Evolutionary conservation across 2,888 invertebrate species (phyloP), one percentile per base, ranked within the genome.

Genomic region (Amphipyra berbera): DNA sequence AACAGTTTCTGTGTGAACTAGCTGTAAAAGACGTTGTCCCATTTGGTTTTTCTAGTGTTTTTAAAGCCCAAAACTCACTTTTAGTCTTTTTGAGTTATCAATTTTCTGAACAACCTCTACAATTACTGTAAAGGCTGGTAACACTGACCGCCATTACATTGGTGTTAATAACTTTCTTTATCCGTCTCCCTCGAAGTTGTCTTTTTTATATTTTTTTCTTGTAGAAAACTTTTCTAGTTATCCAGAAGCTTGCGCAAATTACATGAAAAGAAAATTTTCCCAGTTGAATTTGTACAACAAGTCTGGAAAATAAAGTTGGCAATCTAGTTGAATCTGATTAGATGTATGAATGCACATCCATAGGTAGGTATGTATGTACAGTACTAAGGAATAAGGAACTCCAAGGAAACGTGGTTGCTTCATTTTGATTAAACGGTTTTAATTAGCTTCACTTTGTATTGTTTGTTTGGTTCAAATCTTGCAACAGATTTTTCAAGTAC

Each of bases 151-250:
- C 13, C 57, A 46, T 62, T 63, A 59, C 59, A 21, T 12, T 10
- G 35, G 60, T 67, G 63, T 64, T 76, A 76, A 75, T 68, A 65
- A 58, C 61, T 61, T 47, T 46, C 45, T 52, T 79, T 76, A 72
- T 76, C 59, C 63, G 61, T 44, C 62, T 50, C 46, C 21, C 45
- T 56, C 13, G 47, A 30, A 61, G 50, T 55, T 41, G 53, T 50
- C 62, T 33, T 68, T 71, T 64, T 52, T 42, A 50, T 73, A 50
- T 45, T 54, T 65, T 67, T 75, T 70, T 62, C 66, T 60, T 44
- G 41, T 62, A 48, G 41, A 66, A 41, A 76, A 76, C 54, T 76
- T 79, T 79, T 76, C 79, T 79, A 79, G 76, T 79, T 76, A 79
- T 76, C 77, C 52, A 42, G 21, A 61, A 68, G 64, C 61, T 67